Evolutionary conservation across 2,113 vertebrate species (phyloP).

Genomic region (Antennarius striatus): DNA sequence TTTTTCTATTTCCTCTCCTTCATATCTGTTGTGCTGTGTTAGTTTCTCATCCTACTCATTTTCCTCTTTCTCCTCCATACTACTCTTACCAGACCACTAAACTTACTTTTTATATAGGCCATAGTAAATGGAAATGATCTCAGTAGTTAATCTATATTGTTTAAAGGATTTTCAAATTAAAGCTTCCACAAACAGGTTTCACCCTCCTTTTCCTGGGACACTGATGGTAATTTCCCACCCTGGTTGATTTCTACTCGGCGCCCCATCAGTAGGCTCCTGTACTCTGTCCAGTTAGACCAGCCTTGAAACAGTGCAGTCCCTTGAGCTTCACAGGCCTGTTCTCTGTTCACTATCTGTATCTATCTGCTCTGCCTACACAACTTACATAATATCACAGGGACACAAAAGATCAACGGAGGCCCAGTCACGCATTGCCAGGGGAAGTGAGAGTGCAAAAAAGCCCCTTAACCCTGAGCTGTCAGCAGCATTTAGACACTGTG

Average conservation of each 20-base stretch:
- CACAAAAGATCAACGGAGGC: conserved; percentile 58
- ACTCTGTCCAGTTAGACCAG: conserved; percentile 52
- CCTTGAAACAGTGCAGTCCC: conserved; percentile 58
- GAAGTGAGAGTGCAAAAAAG: conserved; percentile 61
- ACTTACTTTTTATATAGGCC: not conserved
- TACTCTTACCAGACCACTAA: not conserved
- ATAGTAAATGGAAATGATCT: not conserved
- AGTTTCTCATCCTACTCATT: not conserved
- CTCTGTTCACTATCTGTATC: conserved; percentile 51
- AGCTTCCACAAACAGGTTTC: not conserved
- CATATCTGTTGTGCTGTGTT: not conserved
- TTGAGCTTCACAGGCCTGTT: conserved; percentile 59
- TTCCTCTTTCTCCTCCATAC: conserved; percentile 13
- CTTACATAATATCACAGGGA: conserved; percentile 63
- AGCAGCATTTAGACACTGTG: conserved; percentile 35
- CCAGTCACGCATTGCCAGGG: conserved; percentile 50
- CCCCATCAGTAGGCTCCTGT: conserved; percentile 50
- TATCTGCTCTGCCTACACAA: conserved; percentile 49
- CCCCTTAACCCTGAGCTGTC: conserved; percentile 49
- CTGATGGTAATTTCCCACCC: conserved; percentile 44
- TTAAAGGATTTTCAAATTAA: not conserved
- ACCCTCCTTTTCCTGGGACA: conserved; percentile 14
- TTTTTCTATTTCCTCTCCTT: conserved; percentile 37
- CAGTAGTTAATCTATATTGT: not conserved
- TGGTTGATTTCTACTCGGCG: conserved; percentile 41